A percentile compares a stretch with the other conserved stretches of the same genome.
phyloP scores from a whole-genome alignment of 2,888 invertebrate species.

The Drosophila atripex region DNA sequence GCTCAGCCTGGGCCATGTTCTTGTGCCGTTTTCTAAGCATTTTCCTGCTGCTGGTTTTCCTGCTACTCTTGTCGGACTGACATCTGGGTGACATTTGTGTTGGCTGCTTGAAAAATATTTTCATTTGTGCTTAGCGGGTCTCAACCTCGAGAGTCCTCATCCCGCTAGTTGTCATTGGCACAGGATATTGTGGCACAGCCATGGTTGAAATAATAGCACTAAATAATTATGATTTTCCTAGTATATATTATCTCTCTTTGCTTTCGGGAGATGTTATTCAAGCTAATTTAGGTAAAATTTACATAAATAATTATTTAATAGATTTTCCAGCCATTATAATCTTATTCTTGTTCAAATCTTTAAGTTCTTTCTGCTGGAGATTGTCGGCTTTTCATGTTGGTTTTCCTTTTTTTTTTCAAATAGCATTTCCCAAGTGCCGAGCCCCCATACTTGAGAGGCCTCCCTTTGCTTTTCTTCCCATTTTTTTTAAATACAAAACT shows the following conservation, averaged over 20 bases:
- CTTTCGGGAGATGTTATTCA: not conserved
- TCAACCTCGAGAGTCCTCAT: slow-evolving; percentile 26
- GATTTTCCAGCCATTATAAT: not conserved
- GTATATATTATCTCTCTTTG: not conserved
- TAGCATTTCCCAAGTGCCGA: slow-evolving; percentile 18
- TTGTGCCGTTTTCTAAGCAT: slow-evolving; percentile 20
- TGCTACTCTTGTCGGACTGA: slow-evolving; percentile 39
- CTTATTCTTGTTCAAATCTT: not conserved
- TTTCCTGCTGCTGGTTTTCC: slow-evolving; percentile 29
- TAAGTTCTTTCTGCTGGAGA: not conserved
- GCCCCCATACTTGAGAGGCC: slow-evolving; percentile 23
- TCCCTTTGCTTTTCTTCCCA: slow-evolving; percentile 5
- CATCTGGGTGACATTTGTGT: slow-evolving; percentile 52
- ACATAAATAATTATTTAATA: not conserved
- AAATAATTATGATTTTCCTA: not conserved
- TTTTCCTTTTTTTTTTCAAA: slow-evolving; percentile 2
- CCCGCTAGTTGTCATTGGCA: slow-evolving; percentile 19
- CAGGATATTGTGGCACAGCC: not conserved
- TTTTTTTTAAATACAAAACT: slow-evolving; percentile 55
- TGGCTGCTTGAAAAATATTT: slow-evolving; percentile 51
- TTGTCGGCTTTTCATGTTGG: slow-evolving; percentile 1
- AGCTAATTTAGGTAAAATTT: not conserved
- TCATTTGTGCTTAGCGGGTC: slow-evolving; percentile 52
- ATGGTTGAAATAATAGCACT: not conserved
- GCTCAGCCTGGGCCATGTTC: slow-evolving; percentile 6